Evolutionary conservation across 2,888 invertebrate species (phyloP).

Genomic region (Rhaphigaster nebulosa): DNA sequence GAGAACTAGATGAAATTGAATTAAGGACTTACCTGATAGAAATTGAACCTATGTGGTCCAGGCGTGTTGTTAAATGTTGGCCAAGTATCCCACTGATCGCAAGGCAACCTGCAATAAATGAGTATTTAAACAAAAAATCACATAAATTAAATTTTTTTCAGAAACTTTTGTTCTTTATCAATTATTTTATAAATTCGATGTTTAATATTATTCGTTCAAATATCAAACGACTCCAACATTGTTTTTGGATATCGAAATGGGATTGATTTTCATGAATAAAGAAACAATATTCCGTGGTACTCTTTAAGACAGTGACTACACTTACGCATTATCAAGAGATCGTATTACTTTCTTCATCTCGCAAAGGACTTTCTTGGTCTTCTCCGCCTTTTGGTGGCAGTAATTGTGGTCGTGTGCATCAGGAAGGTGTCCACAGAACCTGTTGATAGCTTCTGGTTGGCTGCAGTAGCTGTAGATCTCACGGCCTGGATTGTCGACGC

Average conservation of each 20-base stretch:
- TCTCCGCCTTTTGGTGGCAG: slow-evolving; percentile 64
- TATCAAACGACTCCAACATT: no score
- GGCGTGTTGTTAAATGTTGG: slow-evolving; percentile 64
- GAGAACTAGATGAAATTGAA: neutral
- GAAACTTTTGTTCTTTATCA: neutral
- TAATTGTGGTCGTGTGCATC: slow-evolving; percentile 62
- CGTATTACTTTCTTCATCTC: slow-evolving; percentile 64
- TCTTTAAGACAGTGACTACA: neutral
- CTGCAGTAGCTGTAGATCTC: slow-evolving; percentile 50
- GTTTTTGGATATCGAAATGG: no score
- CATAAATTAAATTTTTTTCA: no score
- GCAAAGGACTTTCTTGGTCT: slow-evolving; percentile 61
- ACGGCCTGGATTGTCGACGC: slow-evolving; percentile 39
- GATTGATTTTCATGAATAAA: neutral
- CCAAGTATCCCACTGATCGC: slow-evolving; percentile 65
- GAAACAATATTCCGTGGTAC: neutral
- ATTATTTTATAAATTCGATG: neutral
- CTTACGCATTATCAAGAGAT: slow-evolving; percentile 63
- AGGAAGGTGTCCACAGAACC: slow-evolving; percentile 63
- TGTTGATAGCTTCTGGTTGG: slow-evolving; percentile 59
- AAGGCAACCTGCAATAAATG: slow-evolving; percentile 62
- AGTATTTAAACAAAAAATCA: neutral
- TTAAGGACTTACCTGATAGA: slow-evolving; percentile 61
- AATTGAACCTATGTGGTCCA: slow-evolving; percentile 65
- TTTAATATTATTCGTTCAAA: no score